Base-by-base conservation (phyloP, 2,113 vertebrate genomes). In the Arothron firmamentum region DNA sequence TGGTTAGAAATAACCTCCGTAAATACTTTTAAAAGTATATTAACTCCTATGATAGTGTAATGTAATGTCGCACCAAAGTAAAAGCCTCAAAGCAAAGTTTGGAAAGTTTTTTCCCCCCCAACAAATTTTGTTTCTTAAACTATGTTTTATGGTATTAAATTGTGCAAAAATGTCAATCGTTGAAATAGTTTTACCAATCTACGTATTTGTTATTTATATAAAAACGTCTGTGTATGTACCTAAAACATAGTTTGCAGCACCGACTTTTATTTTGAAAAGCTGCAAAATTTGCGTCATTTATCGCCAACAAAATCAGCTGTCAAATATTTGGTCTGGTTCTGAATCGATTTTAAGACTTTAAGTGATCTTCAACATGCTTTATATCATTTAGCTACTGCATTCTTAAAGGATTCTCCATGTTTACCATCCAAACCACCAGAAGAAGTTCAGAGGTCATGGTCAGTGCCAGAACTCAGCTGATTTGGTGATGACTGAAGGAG, bases 401-500 rank as follows among this genome's bases (percentile, higher is more conserved):
- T 31, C 21, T 31, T 15, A 17, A 8, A 8, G 2, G 19, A 3
- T 12, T 17, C 17, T 18, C 4, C n/a, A 12, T 5, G 6, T 14
- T 62, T 46, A 23, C 53, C 76, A 48, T 43, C 16, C 19, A 13
- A 28, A 6, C 31, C 9, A 6, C 28, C 28, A 51, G 25, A 75
- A 34, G 58, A 60, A 59, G 34, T 48, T 17, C 43, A 59, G 56
- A 53, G 77, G 61, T 77, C 67, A 66, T 17, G 20, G 38, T 59
- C 56, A 47, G 5, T 59, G 14, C n/a, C 5, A 38, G 41, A 50
- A 31, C 6, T 28, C 12, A 12, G 23, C 54, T 42, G 42, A 67
- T 19, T 23, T 62, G 51, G 57, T 46, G 65, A 18, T 53, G 62
- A 52, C 16, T n/a, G 11, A 17, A 54, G 60, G 46, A 59, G 61